phyloP scores from a whole-genome alignment of 1,140 invertebrate species.

The Agrypnia vestita region DNA sequence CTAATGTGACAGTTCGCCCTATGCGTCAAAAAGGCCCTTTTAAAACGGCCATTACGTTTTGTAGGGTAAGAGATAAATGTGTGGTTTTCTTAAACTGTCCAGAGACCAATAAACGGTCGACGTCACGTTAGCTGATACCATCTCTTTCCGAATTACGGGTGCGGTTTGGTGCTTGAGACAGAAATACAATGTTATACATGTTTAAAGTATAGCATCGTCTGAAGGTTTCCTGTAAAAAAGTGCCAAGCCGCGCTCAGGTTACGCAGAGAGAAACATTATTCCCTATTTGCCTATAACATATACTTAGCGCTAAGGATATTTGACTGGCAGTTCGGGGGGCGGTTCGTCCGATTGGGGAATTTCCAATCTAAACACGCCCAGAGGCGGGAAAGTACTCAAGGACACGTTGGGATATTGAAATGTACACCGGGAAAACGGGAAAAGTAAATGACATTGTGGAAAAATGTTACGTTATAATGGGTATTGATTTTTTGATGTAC shows the following conservation, averaged over 20 bases:
- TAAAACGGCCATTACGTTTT: no score
- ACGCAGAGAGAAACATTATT: constrained; percentile 6
- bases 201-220: background rate
- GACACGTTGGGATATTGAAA: constrained; percentile 10
- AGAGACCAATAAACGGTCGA: background rate
- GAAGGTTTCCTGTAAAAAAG: background rate
- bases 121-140: background rate
- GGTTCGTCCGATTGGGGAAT: constrained; percentile 4
- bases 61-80: no score
- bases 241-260: background rate
- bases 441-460: background rate
- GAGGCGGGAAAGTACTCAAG: constrained; percentile 30
- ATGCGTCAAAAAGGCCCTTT: background rate
- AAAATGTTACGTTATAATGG: background rate
- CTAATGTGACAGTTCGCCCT: background rate
- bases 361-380: constrained; percentile 35
- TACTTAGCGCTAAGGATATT: background rate
- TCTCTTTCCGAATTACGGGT: no score
- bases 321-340: background rate
- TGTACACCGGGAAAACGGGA: background rate
- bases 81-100: background rate
- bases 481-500: no score
- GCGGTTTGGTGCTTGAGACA: background rate
- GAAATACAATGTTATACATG: background rate
- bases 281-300: background rate